Evolutionary conservation across 2,797 vertebrate species (phyloP).

Genomic region (Yasuhikotakia modesta): DNA sequence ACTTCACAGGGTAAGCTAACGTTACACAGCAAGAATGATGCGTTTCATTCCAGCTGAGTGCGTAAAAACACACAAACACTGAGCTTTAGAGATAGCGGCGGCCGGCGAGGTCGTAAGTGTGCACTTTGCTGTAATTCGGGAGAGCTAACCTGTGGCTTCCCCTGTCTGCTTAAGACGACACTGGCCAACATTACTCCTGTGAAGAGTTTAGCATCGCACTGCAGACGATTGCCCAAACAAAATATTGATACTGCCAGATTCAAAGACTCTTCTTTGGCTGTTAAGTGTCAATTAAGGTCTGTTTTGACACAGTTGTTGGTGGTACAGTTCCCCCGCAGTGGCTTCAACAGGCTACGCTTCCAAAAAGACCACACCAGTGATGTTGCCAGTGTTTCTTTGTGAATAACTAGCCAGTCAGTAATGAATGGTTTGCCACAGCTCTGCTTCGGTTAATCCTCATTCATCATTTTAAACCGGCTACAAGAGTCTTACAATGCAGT

Average conservation of each 20-base stretch:
- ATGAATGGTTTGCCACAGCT: conserved; percentile 10
- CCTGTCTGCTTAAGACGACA: conserved; percentile 9
- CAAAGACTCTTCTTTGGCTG: conserved; percentile 6
- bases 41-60: conserved; percentile 29
- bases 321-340: conserved; percentile 10
- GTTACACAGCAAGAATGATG: conserved; percentile 21
- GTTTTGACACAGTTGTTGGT: conserved; percentile 16
- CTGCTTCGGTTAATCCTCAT: conserved; percentile 45
- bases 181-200: conserved; percentile 3
- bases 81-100: conserved; percentile 25
- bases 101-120: conserved; percentile 35
- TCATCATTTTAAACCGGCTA: not conserved
- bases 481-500: not conserved
- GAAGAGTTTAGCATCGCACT: not conserved
- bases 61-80: conserved; percentile 9
- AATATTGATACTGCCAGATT: not conserved
- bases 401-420: conserved; percentile 15
- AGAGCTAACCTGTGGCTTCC: not conserved
- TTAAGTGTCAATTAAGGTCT: conserved; percentile 16
- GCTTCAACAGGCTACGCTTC: not conserved
- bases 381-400: not conserved
- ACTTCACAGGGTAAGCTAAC: conserved; percentile 62
- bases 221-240: conserved; percentile 25
- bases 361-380: conserved; percentile 10
- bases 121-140: conserved; percentile 33